phyloP scores from a whole-genome alignment of 2,888 invertebrate species.

The Drosophila falleni region DNA sequence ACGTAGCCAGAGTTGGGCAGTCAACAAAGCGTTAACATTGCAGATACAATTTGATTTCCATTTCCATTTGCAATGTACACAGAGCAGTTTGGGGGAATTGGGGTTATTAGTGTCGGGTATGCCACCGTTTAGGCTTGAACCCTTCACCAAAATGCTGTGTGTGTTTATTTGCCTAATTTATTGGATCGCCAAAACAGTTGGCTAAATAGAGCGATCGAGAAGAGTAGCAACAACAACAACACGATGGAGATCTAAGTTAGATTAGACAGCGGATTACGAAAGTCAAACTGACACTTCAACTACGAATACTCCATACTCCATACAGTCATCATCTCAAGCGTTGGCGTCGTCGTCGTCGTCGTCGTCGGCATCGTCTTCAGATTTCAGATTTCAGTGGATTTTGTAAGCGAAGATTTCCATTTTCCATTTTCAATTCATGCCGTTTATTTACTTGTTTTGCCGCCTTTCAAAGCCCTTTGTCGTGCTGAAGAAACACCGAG shows the following conservation, averaged over 20 bases:
- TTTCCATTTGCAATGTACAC: conserved; percentile 59
- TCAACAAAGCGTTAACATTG: conserved; percentile 75
- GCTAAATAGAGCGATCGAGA: conserved; percentile 79
- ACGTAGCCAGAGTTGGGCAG: conserved; percentile 32
- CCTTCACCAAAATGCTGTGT: conserved; percentile 69
- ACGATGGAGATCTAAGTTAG: conserved; percentile 53
- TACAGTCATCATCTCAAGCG: conserved; percentile 42
- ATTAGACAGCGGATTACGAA: conserved; percentile 69
- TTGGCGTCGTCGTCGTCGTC: conserved; percentile 45
- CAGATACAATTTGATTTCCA: conserved; percentile 72
- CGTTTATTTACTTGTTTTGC: conserved; percentile 64
- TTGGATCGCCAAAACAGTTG: conserved; percentile 65
- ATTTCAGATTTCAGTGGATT: conserved; percentile 58
- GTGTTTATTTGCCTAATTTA: conserved; percentile 81
- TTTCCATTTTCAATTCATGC: conserved; percentile 75
- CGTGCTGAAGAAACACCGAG: conserved; percentile 54
- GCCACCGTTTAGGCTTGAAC: conserved; percentile 72
- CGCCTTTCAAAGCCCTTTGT: conserved; percentile 73
- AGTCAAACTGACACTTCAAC: conserved; percentile 44
- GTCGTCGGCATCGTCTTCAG: conserved; percentile 49
- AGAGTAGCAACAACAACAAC: conserved; percentile 27
- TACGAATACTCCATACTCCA: conserved; percentile 23
- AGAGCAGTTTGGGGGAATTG: conserved; percentile 38
- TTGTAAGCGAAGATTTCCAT: conserved; percentile 77
- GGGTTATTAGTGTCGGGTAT: conserved; percentile 69